Conservation (phyloP, 2,797 vertebrate genomes). For the Buceros bicornis region DNA sequence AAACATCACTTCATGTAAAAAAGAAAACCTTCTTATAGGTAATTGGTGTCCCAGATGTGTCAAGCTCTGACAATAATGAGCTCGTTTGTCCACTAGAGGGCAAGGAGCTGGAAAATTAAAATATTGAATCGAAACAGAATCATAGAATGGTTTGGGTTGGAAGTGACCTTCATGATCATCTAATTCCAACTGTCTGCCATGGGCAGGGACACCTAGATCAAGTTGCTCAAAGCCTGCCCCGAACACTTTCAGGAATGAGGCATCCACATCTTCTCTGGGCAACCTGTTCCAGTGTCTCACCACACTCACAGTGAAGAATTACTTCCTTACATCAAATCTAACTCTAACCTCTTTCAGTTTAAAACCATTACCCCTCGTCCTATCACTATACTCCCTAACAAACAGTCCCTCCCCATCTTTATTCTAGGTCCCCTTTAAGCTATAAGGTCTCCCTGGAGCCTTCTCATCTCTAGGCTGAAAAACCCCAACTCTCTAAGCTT, state of each 20-base stretch:
- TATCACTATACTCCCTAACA: too few species aligned
- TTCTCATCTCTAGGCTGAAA: too few species aligned
- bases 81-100: conserved; percentile 30
- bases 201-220: neutral
- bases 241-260: neutral
- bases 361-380: too few species aligned
- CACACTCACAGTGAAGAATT: too few species aligned
- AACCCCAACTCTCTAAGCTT: too few species aligned
- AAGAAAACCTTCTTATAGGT: neutral
- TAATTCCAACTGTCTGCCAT: neutral
- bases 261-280: too few species aligned
- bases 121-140: neutral
- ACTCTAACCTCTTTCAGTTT: too few species aligned
- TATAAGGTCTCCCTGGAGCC: too few species aligned
- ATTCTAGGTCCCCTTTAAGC: too few species aligned
- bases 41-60: neutral
- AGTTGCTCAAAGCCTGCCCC: neutral
- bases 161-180: neutral
- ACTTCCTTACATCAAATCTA: too few species aligned
- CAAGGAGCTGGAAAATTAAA: conserved; percentile 25
- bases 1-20: neutral
- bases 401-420: too few species aligned
- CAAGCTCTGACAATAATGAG: neutral
- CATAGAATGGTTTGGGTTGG: neutral
- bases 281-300: too few species aligned